A percentile compares a stretch with the other conserved stretches of the same genome.
Conservation (phyloP, 2,888 invertebrate species). For the Agonum fuliginosum region DNA sequence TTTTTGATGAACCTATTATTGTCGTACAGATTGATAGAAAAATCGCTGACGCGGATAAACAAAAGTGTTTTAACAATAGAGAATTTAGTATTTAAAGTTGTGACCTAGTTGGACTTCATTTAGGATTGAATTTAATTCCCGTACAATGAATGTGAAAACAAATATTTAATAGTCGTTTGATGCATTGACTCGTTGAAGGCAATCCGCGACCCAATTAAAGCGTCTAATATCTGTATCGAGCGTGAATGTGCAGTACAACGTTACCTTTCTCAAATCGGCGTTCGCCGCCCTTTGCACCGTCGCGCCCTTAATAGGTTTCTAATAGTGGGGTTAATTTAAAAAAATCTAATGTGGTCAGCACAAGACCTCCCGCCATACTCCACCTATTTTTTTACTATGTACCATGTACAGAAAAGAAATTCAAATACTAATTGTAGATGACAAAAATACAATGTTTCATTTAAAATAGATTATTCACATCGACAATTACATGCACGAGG, state of each 20-base stretch:
- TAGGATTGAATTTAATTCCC: constrained; percentile 31
- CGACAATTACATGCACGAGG: no score
- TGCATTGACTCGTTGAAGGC: constrained; percentile 35
- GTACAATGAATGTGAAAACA: constrained; percentile 37
- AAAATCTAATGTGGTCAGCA: no score
- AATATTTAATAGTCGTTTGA: constrained; percentile 42
- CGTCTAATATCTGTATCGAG: neutral
- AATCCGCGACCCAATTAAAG: constrained; percentile 41
- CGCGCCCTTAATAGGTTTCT: constrained; percentile 52
- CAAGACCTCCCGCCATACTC: no score
- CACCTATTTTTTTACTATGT: no score
- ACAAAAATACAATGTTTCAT: no score
- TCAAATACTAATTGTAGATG: no score
- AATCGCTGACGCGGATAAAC: no score
- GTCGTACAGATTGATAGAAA: no score
- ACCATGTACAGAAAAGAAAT: no score
- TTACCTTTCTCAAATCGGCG: constrained; percentile 39
- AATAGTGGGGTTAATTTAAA: constrained; percentile 50
- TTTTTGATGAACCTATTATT: no score
- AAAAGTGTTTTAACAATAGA: constrained; percentile 19
- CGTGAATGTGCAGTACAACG: neutral
- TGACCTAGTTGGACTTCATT: constrained; percentile 42
- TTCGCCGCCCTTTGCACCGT: constrained; percentile 49
- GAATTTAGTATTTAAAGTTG: constrained; percentile 38
- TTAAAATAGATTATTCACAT: no score